Conservation (phyloP, 37 sponge, comb jelly and placozoan genomes). For the Aphrocallistes beatrix region DNA sequence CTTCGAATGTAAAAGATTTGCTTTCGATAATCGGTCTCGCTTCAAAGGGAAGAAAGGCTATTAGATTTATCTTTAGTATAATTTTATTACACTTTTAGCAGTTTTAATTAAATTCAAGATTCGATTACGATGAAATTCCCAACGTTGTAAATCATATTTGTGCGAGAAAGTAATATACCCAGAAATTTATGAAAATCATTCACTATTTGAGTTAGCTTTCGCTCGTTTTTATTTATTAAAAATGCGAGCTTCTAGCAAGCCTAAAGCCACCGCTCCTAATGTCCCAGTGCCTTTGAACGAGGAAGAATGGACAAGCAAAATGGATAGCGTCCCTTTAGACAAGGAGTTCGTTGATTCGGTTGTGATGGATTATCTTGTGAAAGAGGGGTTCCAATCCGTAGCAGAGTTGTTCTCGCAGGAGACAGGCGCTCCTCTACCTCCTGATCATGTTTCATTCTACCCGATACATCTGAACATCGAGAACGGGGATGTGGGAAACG, state of each 20-base stretch:
- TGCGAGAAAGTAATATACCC: too few species aligned
- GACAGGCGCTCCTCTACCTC: slow-evolving; percentile 8
- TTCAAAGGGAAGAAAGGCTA: slow-evolving; percentile 9
- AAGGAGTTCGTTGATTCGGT: not conserved
- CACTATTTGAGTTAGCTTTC: too few species aligned
- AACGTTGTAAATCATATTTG: too few species aligned
- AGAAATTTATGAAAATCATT: too few species aligned
- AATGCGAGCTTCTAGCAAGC: not conserved
- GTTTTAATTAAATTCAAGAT: too few species aligned
- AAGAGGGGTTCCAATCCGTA: slow-evolving; percentile 46
- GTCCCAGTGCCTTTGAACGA: not conserved
- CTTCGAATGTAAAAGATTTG: slow-evolving; percentile 3
- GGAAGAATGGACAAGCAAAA: not conserved
- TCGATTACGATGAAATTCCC: too few species aligned
- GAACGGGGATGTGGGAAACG: slow-evolving; percentile 32
- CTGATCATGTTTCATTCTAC: not conserved
- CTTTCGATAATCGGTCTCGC: not conserved
- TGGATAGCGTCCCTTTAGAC: not conserved
- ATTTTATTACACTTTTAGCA: too few species aligned
- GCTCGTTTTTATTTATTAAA: too few species aligned
- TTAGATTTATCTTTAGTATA: too few species aligned
- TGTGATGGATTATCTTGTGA: slow-evolving; percentile 49
- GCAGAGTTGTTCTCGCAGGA: slow-evolving; percentile 35
- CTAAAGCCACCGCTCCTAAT: not conserved
- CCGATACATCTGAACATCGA: slow-evolving; percentile 28